Conservation (phyloP, 2,797 vertebrate species). For the Crenuchus spilurus region DNA sequence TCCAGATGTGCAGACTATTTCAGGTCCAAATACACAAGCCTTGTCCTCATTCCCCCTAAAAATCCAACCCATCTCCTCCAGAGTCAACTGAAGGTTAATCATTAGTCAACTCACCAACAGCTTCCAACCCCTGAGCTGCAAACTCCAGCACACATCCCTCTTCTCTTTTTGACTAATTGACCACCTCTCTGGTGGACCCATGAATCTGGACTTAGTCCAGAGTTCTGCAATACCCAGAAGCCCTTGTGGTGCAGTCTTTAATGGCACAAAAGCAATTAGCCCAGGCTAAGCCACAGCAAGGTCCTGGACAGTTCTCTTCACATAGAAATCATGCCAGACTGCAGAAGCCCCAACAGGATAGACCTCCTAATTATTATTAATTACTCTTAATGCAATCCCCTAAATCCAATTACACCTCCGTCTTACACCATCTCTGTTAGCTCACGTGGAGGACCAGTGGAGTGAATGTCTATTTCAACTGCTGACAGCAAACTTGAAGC, state of each 20-base stretch:
- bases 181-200: slow-evolving; percentile 25
- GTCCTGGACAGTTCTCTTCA: slow-evolving; percentile 25
- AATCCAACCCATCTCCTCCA: slow-evolving; percentile 51
- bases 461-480: slow-evolving; percentile 16
- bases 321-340: slow-evolving; percentile 16
- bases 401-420: slow-evolving; percentile 68
- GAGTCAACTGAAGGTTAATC: slow-evolving; percentile 71
- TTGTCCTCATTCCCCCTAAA: slow-evolving; percentile 38
- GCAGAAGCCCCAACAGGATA: slow-evolving; percentile 58
- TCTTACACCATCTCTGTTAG: slow-evolving; percentile 52
- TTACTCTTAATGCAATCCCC: slow-evolving; percentile 76
- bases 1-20: slow-evolving; percentile 59
- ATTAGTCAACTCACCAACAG: slow-evolving; percentile 60
- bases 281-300: slow-evolving; percentile 16
- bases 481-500: not conserved
- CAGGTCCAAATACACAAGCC: not conserved
- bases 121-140: slow-evolving; percentile 55
- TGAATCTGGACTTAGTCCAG: slow-evolving; percentile 52
- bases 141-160: slow-evolving; percentile 58
- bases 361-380: slow-evolving; percentile 73
- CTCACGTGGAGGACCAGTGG: not conserved
- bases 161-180: slow-evolving; percentile 73
- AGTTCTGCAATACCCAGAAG: slow-evolving; percentile 55
- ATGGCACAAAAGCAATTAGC: slow-evolving; percentile 54
- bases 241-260: slow-evolving; percentile 41